A percentile compares a stretch with the other conserved stretches of the same genome.
Conservation (phyloP, 2,797 vertebrate genomes). For the Pangasius sanitwongsei region DNA sequence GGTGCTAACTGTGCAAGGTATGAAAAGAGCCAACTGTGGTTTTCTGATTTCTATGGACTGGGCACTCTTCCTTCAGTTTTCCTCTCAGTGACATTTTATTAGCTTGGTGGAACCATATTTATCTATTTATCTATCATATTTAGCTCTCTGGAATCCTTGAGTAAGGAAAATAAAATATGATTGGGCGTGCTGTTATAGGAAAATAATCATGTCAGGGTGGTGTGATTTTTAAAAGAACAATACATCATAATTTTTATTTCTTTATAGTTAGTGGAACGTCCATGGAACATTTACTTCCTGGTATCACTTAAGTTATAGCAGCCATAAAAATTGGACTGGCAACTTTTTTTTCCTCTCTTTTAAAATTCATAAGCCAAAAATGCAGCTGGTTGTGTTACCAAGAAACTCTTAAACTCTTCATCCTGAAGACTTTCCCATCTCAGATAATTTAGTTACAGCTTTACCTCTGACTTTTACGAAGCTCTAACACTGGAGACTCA, state of each 20-base stretch:
- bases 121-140: neutral
- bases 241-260: neutral
- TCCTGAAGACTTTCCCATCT: neutral
- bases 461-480: neutral
- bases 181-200: no score
- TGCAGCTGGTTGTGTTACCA: neutral
- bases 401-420: neutral
- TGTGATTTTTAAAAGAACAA: neutral
- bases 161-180: neutral
- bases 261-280: neutral
- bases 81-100: neutral
- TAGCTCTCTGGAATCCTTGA: neutral
- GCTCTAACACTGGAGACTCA: neutral
- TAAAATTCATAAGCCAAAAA: neutral
- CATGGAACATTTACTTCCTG: neutral
- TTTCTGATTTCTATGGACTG: neutral
- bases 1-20: conserved; percentile 93
- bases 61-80: neutral
- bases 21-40: conserved; percentile 26
- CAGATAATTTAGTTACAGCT: neutral
- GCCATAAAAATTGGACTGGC: neutral
- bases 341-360: neutral
- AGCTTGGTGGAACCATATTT: neutral
- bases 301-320: neutral
- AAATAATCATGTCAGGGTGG: neutral